Base-by-base conservation (phyloP, 92 coral and sea anemone genomes). In the Galaxea fascicularis region DNA sequence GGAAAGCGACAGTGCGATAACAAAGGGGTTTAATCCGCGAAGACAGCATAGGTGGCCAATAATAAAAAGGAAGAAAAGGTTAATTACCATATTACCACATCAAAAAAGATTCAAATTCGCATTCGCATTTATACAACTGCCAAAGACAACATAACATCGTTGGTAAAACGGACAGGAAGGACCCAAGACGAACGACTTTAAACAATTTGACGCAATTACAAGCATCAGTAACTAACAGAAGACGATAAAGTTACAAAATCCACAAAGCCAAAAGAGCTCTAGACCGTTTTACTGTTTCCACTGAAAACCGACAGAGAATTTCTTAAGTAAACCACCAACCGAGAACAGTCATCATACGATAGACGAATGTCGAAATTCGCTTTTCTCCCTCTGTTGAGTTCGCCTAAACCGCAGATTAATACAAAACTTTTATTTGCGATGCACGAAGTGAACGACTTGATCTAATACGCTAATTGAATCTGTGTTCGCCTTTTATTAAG, bases 391-490 rank as follows among this genome's bases (percentile, higher is more conserved):
- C 29, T 21, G 22, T 29, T 47, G n/a, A 25, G 56, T 71, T 71
- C 76, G 14, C 17, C 21, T 1, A 41, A 71, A 44, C 28, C 1
- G 13, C 22, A 35, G 2, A 2, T 35, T 35, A 2, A 35, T 35
- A 6, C 41, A 2, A 35, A 35, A 35, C 41, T 2, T 35, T 35
- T 2, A 35, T 35, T 35, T 35, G 2, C 41, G n/a, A 35, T 35
- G 41, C 41, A 35, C 41, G 41, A 35, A 35, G 6, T 6, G 41
- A 35, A 35, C 41, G 41, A 35, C 16, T 46, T 64, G 31, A 21
- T 46, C 82, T 63, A 78, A 78, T 4, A 62, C 26, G 72, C 18
- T 41, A 64, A 78, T 63, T 78, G 82, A 28, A 17, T 77, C 41
- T 77, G 7, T 46, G 82, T 27, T 17, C 63, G 75, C 13, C 65